Conservation (phyloP, 2,113 vertebrate species). For the Diglossa brunneiventris region DNA sequence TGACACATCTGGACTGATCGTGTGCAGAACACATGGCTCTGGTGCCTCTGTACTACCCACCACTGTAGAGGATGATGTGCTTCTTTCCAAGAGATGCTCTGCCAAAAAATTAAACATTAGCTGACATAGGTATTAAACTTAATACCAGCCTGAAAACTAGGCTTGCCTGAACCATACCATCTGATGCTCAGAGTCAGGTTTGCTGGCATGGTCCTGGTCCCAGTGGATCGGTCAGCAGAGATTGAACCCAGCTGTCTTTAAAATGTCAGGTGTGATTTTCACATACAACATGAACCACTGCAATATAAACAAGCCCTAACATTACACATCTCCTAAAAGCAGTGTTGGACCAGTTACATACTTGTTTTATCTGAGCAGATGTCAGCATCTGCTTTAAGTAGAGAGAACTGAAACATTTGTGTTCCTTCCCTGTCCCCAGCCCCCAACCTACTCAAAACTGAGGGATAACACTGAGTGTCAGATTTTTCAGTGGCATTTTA, state of each 20-base stretch:
- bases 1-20: constrained; percentile 12
- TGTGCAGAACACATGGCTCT: not conserved
- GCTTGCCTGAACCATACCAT: constrained; percentile 11
- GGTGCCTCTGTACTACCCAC: not conserved
- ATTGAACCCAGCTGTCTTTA: constrained; percentile 34
- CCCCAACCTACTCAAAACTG: not conserved
- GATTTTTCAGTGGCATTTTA: constrained; percentile 58
- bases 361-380: constrained; percentile 61
- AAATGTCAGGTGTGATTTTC: constrained; percentile 42
- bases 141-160: not conserved
- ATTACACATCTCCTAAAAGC: constrained; percentile 42
- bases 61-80: not conserved
- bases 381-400: constrained; percentile 61
- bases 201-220: constrained; percentile 21
- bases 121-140: constrained; percentile 5
- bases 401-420: constrained; percentile 27
- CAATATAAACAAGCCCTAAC: constrained; percentile 54
- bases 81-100: not conserved
- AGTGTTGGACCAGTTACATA: constrained; percentile 32
- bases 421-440: not conserved
- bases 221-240: constrained; percentile 14
- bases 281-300: not conserved
- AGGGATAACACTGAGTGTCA: constrained; percentile 24
- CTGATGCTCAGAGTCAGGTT: constrained; percentile 20
- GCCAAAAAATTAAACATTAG: constrained; percentile 32